Conservation (phyloP, 92 coral and sea anemone genomes). For the Zoanthus gigantus region DNA sequence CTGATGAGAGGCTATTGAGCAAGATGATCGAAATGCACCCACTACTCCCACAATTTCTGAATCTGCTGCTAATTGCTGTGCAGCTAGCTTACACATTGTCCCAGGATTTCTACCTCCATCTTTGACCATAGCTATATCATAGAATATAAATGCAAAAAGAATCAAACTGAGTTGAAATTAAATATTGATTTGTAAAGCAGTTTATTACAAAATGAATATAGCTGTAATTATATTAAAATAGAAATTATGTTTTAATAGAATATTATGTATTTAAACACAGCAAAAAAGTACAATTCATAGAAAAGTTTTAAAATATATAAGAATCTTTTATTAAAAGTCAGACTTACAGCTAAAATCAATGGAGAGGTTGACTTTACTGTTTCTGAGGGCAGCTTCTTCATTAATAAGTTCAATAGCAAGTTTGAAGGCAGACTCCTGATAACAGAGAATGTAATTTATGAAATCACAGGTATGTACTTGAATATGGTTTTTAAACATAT, state of each 20-base stretch:
- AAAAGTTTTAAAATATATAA: background rate
- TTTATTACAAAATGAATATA: background rate
- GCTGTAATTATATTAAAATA: background rate
- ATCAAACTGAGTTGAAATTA: background rate
- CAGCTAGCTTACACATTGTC: conserved; percentile 88
- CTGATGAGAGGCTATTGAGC: conserved; percentile 93
- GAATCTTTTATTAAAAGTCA: background rate
- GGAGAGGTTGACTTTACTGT: conserved; percentile 83
- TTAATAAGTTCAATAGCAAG: conserved; percentile 89
- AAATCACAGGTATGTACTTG: too few relatives aligned
- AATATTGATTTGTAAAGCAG: background rate
- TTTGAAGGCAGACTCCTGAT: conserved; percentile 94
- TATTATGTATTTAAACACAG: background rate
- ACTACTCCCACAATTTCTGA: conserved; percentile 93
- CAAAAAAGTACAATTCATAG: background rate
- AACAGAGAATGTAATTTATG: conserved; percentile 7
- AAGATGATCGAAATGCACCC: conserved; percentile 93
- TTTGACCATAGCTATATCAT: conserved; percentile 77
- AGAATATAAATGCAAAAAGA: too few relatives aligned
- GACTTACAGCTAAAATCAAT: conserved; percentile 90
- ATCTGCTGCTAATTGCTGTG: conserved; percentile 95
- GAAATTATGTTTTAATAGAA: background rate
- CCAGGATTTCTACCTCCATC: conserved; percentile 90
- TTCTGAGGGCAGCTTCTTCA: conserved; percentile 64
- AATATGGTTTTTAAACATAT: too few relatives aligned